Evolutionary conservation across 2,113 vertebrate genomes (phyloP).

Genomic region (Sebastes schlegelii): DNA sequence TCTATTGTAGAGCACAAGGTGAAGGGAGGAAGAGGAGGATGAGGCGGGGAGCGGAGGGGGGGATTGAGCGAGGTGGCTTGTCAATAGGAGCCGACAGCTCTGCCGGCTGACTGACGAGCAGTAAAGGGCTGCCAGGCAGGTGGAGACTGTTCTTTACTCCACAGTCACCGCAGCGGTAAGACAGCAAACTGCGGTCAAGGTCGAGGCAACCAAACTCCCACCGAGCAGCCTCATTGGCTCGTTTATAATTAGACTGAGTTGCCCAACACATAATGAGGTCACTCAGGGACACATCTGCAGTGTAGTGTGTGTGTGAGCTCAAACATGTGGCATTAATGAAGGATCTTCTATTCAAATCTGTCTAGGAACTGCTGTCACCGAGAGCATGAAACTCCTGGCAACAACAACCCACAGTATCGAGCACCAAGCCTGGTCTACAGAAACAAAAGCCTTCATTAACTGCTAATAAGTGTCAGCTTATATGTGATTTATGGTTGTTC

Average conservation of each 20-base stretch:
- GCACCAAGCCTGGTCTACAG: not conserved
- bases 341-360: not conserved
- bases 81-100: constrained; percentile 61
- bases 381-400: not conserved
- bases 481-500: constrained; percentile 18
- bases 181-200: constrained; percentile 37
- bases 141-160: constrained; percentile 67
- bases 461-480: constrained; percentile 8
- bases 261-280: constrained; percentile 6
- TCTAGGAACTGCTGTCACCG: not conserved
- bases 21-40: constrained; percentile 43
- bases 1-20: constrained; percentile 49
- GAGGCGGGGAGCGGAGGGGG: not conserved
- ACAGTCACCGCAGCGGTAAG: constrained; percentile 50
- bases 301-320: not conserved
- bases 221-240: constrained; percentile 7
- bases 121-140: constrained; percentile 61
- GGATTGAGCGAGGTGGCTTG: constrained; percentile 26
- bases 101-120: constrained; percentile 64
- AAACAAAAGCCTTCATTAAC: not conserved
- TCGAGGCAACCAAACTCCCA: constrained; percentile 23
- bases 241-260: not conserved
- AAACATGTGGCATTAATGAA: not conserved
- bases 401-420: not conserved
- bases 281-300: constrained; percentile 21